Evolutionary conservation across 1,140 invertebrate species (phyloP).

Genomic region (Bombus difficillimus): DNA sequence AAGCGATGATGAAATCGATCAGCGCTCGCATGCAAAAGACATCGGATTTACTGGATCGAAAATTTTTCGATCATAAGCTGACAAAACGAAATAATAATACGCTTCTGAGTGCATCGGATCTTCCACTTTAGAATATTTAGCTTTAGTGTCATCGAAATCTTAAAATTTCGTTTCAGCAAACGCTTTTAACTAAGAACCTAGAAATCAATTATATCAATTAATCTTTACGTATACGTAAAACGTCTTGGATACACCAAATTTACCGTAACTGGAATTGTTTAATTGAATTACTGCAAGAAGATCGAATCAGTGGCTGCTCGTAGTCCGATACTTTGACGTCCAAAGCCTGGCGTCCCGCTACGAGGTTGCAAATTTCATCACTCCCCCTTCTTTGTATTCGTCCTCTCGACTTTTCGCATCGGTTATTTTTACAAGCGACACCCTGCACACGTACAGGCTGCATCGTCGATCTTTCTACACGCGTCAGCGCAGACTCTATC

Average conservation of each 20-base stretch:
- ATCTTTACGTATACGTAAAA: no score
- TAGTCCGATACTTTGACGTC: not conserved
- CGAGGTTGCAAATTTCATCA: constrained; percentile 14
- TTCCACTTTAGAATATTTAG: not conserved
- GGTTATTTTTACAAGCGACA: constrained; percentile 30
- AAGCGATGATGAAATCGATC: no score
- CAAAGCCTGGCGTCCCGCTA: not conserved
- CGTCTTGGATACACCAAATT: no score
- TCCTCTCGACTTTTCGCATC: constrained; percentile 34
- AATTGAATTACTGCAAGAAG: not conserved
- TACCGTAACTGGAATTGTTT: not conserved
- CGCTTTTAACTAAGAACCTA: no score
- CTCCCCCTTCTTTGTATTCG: not conserved
- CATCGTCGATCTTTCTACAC: constrained; percentile 29
- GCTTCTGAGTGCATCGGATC: not conserved
- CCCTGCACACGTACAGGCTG: not conserved
- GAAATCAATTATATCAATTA: no score
- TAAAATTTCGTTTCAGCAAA: no score
- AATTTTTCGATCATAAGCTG: not conserved
- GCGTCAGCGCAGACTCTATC: constrained; percentile 52
- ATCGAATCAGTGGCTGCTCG: no score
- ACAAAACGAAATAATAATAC: no score
- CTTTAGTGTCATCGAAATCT: no score
- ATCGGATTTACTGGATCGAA: no score
- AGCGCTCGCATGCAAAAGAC: rapidly evolving